These are phyloP conservation scores for Leptura quadrifasciata DNA, from an alignment of 2,888 invertebrate genomes.

Conservation along the genomic window DNA sequence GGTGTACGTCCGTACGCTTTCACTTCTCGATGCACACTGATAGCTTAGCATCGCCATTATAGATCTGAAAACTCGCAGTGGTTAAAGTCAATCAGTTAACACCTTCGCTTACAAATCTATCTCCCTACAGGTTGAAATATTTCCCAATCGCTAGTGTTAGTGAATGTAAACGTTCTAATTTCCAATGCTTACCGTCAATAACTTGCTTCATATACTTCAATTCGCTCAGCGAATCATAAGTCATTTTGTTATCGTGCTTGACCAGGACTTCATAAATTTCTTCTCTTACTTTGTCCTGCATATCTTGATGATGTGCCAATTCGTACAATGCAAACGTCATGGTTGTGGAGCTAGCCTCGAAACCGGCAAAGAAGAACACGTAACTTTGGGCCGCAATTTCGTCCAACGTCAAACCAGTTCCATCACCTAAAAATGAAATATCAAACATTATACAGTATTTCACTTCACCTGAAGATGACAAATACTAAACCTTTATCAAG, in stretches of 20 bases:
- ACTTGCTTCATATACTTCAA: constrained; percentile 58
- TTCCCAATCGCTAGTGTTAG: too few species aligned
- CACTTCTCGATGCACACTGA: too few species aligned
- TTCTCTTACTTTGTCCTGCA: constrained; percentile 55
- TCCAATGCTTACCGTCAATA: constrained; percentile 54
- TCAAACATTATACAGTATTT: too few species aligned
- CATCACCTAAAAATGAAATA: constrained; percentile 47
- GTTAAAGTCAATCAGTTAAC: too few species aligned
- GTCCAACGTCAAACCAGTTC: constrained; percentile 44
- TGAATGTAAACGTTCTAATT: constrained; percentile 52
- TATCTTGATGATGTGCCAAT: constrained; percentile 51
- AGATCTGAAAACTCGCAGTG: too few species aligned
- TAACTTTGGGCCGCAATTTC: constrained; percentile 58
- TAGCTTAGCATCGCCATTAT: too few species aligned
- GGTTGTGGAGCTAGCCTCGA: constrained; percentile 60
- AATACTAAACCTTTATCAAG: too few species aligned
- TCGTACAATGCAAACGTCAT: constrained; percentile 59
- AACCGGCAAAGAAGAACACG: constrained; percentile 59
- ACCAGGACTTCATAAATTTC: constrained; percentile 54
- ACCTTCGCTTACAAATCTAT: too few species aligned
- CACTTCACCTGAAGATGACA: too few species aligned
- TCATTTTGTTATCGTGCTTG: constrained; percentile 53
- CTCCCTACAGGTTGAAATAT: too few species aligned
- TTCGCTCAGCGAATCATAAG: constrained; percentile 59
- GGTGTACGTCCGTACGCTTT: too few species aligned